These are phyloP conservation scores for Drosophila meridiana DNA, from an alignment of 2,888 invertebrate genomes.

Conservation along the genomic window DNA sequence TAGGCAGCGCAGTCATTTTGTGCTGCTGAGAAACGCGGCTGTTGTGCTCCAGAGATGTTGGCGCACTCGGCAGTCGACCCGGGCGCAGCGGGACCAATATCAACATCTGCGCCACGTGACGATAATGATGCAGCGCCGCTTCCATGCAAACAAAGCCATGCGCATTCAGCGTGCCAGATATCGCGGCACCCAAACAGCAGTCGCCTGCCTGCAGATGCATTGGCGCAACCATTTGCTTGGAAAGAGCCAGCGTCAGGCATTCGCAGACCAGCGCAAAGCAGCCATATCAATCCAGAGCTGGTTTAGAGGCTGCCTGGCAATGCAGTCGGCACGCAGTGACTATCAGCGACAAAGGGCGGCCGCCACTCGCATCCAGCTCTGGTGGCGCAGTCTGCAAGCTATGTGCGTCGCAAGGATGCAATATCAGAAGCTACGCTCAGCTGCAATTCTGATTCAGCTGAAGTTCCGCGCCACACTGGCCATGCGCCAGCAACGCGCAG, in stretches of 20 bases:
- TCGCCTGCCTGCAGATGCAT: conserved; percentile 82
- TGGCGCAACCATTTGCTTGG: conserved; percentile 76
- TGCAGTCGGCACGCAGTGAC: conserved; percentile 51
- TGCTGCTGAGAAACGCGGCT: conserved; percentile 50
- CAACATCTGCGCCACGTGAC: conserved; percentile 77
- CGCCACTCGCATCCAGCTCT: conserved; percentile 63
- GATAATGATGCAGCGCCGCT: conserved; percentile 75
- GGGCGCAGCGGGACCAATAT: conserved; percentile 53
- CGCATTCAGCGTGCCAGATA: conserved; percentile 79
- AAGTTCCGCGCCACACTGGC: conserved; percentile 73
- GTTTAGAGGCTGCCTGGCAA: conserved; percentile 71
- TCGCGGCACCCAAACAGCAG: conserved; percentile 72
- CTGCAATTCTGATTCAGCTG: conserved; percentile 78
- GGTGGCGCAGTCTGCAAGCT: conserved; percentile 65
- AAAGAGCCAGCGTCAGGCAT: conserved; percentile 47
- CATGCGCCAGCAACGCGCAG: conserved; percentile 63
- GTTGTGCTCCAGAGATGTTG: conserved; percentile 82
- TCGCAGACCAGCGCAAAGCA: conserved; percentile 33
- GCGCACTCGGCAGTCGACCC: conserved; percentile 74
- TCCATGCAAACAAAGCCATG: conserved; percentile 77
- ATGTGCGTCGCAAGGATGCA: conserved; percentile 72
- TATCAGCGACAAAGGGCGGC: conserved; percentile 64
- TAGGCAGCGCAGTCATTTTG: conserved; percentile 58
- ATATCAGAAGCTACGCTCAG: conserved; percentile 79
- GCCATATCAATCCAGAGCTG: conserved; percentile 41